Conservation (phyloP, 2,113 vertebrate genomes). For the Chiloscyllium plagiosum region DNA sequence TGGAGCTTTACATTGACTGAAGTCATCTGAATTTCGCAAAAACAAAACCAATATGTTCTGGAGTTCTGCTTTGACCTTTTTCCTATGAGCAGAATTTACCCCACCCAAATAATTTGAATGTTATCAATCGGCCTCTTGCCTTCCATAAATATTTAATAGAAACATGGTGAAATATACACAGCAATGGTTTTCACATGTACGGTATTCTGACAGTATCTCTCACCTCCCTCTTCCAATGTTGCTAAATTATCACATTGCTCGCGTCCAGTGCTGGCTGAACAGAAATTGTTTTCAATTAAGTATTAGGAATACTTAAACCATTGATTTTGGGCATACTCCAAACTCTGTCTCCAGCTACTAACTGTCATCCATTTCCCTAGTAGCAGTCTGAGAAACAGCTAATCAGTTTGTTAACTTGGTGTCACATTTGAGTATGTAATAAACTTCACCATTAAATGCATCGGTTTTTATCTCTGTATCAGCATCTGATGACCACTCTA, state of each 20-base stretch:
- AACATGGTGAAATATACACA: background rate
- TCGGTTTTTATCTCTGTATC: too few species aligned
- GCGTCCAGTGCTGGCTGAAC: background rate
- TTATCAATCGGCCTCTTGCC: background rate
- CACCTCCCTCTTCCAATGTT: background rate
- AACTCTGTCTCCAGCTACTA: too few species aligned
- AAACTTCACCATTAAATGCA: too few species aligned
- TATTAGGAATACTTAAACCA: too few species aligned
- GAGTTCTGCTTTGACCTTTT: background rate
- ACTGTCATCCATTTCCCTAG: background rate
- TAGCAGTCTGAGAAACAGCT: background rate
- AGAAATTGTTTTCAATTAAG: background rate
- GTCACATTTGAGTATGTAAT: too few species aligned
- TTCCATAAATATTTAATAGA: background rate
- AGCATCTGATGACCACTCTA: background rate
- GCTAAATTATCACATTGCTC: background rate
- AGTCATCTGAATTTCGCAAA: background rate
- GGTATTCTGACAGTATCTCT: background rate
- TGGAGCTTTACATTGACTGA: background rate
- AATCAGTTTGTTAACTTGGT: too few species aligned
- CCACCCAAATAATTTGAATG: background rate
- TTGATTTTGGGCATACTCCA: too few species aligned
- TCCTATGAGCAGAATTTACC: background rate
- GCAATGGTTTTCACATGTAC: too few species aligned
- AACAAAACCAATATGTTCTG: background rate